Evolutionary conservation across 2,797 vertebrate genomes (phyloP).

Genomic region (Oreonectes daqikongensis): DNA sequence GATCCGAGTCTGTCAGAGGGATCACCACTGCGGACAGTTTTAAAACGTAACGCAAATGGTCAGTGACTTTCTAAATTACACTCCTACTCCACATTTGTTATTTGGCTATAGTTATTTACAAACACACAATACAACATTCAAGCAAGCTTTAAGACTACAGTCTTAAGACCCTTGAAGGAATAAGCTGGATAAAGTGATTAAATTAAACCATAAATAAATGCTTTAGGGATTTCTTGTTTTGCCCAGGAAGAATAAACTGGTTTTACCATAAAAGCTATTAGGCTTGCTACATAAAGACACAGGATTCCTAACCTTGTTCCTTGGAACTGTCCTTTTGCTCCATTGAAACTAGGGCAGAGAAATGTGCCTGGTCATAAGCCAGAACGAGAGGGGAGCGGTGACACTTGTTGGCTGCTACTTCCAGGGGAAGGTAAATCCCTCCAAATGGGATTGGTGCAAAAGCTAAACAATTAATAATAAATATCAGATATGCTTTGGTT

Average conservation of each 20-base stretch:
- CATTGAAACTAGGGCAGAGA: constrained; percentile 97
- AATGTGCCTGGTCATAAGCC: constrained; percentile 96
- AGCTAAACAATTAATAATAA: constrained; percentile 70
- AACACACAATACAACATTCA: constrained; percentile 10
- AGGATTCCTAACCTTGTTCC: constrained; percentile 86
- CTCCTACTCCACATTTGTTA: neutral
- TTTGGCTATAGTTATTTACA: neutral
- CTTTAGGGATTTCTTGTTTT: neutral
- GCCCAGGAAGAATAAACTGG: constrained; percentile 3
- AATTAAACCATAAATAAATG: neutral
- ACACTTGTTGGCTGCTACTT: constrained; percentile 89
- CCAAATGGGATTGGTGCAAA: constrained; percentile 98
- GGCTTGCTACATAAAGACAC: neutral
- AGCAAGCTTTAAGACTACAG: neutral
- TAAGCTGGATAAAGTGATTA: neutral
- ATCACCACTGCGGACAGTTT: constrained; percentile 84
- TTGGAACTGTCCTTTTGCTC: constrained; percentile 90
- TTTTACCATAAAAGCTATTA: neutral
- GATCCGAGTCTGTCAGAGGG: constrained; percentile 93
- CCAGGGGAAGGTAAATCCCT: constrained; percentile 94
- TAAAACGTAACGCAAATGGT: neutral
- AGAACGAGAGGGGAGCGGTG: constrained; percentile 92
- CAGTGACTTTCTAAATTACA: neutral
- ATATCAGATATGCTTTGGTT: neutral
- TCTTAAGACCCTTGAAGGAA: neutral